A percentile compares a stretch with the other conserved stretches of the same genome.
Evolutionary conservation across 1,140 invertebrate species (phyloP).

Genomic region (Saccostrea glomerata): DNA sequence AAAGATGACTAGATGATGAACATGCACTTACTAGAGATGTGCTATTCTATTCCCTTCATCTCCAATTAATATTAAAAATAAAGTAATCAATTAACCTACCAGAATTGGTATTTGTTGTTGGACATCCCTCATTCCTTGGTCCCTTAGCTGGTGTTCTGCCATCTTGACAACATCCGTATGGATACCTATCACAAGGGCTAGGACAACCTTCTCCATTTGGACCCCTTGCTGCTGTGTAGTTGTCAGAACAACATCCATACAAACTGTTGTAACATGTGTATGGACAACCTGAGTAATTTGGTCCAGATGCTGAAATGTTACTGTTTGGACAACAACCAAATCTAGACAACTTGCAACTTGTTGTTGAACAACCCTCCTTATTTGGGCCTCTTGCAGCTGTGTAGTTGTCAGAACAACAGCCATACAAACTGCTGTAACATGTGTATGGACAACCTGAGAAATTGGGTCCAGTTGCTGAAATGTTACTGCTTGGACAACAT

Average conservation of each 20-base stretch:
- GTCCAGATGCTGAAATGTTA: constrained; percentile 70
- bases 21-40: neutral
- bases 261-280: constrained; percentile 61
- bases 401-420: constrained; percentile 49
- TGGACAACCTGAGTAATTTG: constrained; percentile 56
- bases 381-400: constrained; percentile 72
- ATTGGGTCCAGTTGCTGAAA: constrained; percentile 68
- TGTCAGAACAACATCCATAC: constrained; percentile 46
- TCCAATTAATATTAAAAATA: neutral
- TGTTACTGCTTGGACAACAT: constrained; percentile 53
- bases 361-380: constrained; percentile 65
- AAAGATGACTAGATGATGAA: neutral
- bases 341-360: neutral
- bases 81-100: neutral
- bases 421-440: constrained; percentile 43
- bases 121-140: constrained; percentile 37
- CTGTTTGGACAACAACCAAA: constrained; percentile 43
- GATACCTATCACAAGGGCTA: constrained; percentile 39
- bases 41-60: too few relatives aligned
- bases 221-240: constrained; percentile 65
- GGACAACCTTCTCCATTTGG: constrained; percentile 47
- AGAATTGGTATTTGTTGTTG: neutral
- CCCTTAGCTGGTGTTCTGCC: constrained; percentile 40
- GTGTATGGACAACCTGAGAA: constrained; percentile 64
- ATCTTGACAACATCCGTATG: constrained; percentile 60